Base-by-base conservation (phyloP, 2,113 vertebrate genomes). In the Phocoena phocoena region DNA sequence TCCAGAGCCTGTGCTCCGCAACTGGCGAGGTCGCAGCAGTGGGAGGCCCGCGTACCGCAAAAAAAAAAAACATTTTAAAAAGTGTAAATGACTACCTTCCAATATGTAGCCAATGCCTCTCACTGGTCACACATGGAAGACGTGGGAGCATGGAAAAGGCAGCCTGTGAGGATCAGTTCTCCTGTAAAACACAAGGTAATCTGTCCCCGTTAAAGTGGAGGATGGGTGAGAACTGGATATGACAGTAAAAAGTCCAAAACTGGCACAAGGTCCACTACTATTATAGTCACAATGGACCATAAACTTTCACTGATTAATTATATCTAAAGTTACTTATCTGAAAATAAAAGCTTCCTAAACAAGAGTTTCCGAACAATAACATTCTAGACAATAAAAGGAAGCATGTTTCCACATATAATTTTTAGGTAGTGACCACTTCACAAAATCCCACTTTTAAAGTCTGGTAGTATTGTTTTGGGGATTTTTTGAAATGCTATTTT, bases 401-500 rank as follows among this genome's bases (percentile, higher is more conserved):
- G 0, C 68, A 77, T 95, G 33, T 41, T 96, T 86, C 62, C 95
- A 93, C 77, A 79, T 58, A 18, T 77, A 93, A 62, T 55, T 93
- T 94, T 98, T 85, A 74, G 76, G 68, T 95, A 89, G 23, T 91
- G 73, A 97, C 82, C 6, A 81, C 33, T 91, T 79, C 6, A 83
- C 63, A 77, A 88, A 38, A 44, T 91, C 80, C 80, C 50, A 55
- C 44, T 71, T 97, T 95, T 91, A 98, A 98, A 98, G 18, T 41
- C 74, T 63, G 84, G 6, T 44, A 41, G 38, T 63, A 85, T 58
- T 89, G 50, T 74, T 88, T 95, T 92, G 91, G 85, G 88, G 84
- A 97, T 97, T 97, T 98, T 97, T 79, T 63, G 86, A 98, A 97
- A 97, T 96, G 93, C 92, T 98, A 94, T 97, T 98, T 97, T 97